These are phyloP conservation scores for Cricetomys ansorgei DNA, from an alignment of 2,113 vertebrate species.

Conservation along the genomic window DNA sequence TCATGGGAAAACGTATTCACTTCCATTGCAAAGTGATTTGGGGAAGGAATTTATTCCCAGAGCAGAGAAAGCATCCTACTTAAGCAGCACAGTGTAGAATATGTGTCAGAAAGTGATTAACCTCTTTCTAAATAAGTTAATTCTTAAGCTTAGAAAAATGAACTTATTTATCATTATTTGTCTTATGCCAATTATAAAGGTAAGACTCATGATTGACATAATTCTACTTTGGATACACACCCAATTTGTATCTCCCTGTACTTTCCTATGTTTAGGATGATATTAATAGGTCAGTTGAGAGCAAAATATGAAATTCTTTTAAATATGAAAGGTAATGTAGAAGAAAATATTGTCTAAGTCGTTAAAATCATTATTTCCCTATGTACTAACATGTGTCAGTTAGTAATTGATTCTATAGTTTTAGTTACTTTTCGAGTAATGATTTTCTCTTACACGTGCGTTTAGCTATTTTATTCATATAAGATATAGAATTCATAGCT, in stretches of 20 bases:
- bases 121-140: neutral
- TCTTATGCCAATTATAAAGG: neutral
- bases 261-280: neutral
- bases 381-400: neutral
- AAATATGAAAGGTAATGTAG: neutral
- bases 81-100: neutral
- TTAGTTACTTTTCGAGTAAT: neutral
- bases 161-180: too few species aligned
- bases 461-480: neutral
- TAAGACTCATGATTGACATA: neutral
- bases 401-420: neutral
- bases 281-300: neutral
- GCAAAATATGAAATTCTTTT: neutral
- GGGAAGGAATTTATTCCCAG: neutral
- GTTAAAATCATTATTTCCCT: too few species aligned
- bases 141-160: neutral
- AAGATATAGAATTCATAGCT: too few species aligned
- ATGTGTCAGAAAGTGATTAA: neutral
- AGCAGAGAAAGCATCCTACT: neutral
- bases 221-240: neutral
- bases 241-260: neutral
- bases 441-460: neutral
- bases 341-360: neutral
- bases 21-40: neutral
- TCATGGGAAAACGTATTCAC: neutral